Evolutionary conservation across 2,888 invertebrate species (phyloP), one percentile per base, ranked within the genome.

Genomic region (Noctua fimbriata): DNA sequence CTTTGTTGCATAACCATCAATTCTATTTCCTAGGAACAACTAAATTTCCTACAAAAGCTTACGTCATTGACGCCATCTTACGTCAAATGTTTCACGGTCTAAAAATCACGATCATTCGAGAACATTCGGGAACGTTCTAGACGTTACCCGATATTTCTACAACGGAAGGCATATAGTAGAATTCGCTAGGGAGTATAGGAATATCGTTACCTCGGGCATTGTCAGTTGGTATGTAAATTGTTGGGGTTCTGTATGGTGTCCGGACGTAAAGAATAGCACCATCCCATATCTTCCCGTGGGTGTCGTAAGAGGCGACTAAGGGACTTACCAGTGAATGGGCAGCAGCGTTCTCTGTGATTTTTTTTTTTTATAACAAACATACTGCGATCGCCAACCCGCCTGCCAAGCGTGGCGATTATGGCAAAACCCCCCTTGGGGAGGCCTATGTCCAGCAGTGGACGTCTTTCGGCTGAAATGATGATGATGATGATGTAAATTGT

Each of bases 71-170:
- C 63, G 52, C 55, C n/a, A 78, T 72, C 66, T 74, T 67, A 69
- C 55, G 63, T 66, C 60, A 82, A 74, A 60, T 69, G 60, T 80
- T 87, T 69, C 80, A 89, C 78, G 69, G 72, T 85, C 82, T 52
- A 47, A 79, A 80, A 70, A 74, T 74, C 77, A 71, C 71, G 55
- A 71, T 52, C 73, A 9, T 72, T 83, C 77, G 72, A 78, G 69
- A 69, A 47, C 76, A 9, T 72, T 83, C 77, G 72, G 73, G 55
- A 76, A 60, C 16, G 21, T 73, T 41, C 18, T 55, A 65, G 63
- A 78, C 44, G 49, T n/a, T 69, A 60, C 65, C 60, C 47, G 44
- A 80, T 81, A 78, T 67, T 76, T 60, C 73, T 28, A 21, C 32
- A 55, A 41, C n/a, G 58, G 52, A 32, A 82, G 36, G 65, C 69